A percentile compares a stretch with the other conserved stretches of the same genome.
Evolutionary conservation across 2,888 invertebrate species (phyloP).

Genomic region (Eilema griseolum): DNA sequence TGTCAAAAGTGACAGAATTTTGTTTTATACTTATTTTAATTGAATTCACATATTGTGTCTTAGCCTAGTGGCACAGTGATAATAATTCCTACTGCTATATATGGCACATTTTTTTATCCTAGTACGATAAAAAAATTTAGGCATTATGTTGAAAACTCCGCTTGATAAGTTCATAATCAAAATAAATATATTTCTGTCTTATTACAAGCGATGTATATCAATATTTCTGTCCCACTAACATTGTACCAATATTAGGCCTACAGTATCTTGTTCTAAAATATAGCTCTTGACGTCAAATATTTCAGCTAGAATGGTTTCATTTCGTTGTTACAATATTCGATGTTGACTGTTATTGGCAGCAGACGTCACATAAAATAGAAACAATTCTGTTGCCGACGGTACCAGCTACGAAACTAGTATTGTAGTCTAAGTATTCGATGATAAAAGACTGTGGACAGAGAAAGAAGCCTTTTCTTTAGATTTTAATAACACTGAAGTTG

Average conservation of each 20-base stretch:
- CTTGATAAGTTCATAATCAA: neutral
- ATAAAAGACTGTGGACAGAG: neutral
- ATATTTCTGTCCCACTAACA: neutral
- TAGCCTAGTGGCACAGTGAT: neutral
- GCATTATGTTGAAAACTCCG: too few relatives aligned
- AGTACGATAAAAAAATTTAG: neutral
- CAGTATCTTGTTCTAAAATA: neutral
- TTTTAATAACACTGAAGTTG: neutral
- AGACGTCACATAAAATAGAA: conserved; percentile 3
- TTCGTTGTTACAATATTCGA: neutral
- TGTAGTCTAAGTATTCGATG: neutral
- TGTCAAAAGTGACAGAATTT: neutral
- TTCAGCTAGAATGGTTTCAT: neutral
- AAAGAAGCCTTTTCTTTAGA: neutral
- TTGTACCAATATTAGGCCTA: neutral
- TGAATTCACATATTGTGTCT: neutral
- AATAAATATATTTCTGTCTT: neutral
- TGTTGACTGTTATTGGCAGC: neutral
- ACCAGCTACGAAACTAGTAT: conserved; percentile 7
- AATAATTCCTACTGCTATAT: too few relatives aligned
- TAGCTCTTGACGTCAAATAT: neutral
- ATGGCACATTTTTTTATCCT: too few relatives aligned
- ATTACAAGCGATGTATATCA: neutral
- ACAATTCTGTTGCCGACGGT: conserved; percentile 3
- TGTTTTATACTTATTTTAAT: neutral